These are phyloP conservation scores for Merops nubicus DNA, from an alignment of 2,113 vertebrate genomes.

Conservation along the genomic window DNA sequence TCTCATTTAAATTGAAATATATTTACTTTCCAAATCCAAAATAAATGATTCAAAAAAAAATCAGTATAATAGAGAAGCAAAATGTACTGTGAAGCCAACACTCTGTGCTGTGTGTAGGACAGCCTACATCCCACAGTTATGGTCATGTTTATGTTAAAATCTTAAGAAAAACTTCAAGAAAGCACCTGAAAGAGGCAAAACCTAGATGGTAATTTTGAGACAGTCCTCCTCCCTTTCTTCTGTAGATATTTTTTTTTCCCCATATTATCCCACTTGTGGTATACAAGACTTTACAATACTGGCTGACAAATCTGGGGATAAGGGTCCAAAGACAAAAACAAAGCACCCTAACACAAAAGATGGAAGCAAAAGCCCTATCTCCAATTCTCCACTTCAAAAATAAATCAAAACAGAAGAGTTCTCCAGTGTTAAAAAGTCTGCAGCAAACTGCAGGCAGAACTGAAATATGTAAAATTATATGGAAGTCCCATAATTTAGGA, in stretches of 20 bases:
- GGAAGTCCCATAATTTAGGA: background rate
- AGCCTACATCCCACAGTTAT: background rate
- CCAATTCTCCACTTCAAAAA: background rate
- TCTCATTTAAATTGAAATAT: background rate
- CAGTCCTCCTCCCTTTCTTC: background rate
- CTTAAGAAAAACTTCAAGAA: background rate
- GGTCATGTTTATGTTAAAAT: background rate
- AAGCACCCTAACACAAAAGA: background rate
- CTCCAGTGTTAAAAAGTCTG: background rate
- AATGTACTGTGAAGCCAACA: background rate
- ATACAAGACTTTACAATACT: background rate
- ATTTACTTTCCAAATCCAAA: background rate
- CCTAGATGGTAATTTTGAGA: background rate
- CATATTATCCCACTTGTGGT: background rate
- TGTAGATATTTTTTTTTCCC: background rate
- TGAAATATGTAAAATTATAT: background rate
- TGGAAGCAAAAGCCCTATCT: background rate
- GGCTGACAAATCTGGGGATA: background rate
- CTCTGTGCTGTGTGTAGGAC: background rate
- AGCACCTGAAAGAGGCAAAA: background rate
- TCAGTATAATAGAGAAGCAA: background rate
- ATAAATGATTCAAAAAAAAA: background rate
- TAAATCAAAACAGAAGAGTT: background rate
- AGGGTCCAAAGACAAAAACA: background rate
- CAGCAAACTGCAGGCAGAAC: background rate